phyloP scores from a whole-genome alignment of 2,797 vertebrate genomes.

The Ara ararauna region DNA sequence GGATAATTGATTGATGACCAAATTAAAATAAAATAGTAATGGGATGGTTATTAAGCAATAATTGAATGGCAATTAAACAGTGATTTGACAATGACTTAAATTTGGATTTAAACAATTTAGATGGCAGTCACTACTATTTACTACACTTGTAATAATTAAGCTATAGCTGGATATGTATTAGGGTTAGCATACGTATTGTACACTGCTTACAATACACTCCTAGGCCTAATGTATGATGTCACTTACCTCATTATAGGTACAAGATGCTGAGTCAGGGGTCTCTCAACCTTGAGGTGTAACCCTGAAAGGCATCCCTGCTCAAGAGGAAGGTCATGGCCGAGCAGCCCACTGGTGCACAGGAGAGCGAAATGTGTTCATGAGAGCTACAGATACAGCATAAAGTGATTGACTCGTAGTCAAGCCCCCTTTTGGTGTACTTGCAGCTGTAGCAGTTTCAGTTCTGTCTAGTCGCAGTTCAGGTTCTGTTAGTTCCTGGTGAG shows the following conservation, averaged over 20 bases:
- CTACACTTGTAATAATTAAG: neutral
- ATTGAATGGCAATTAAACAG: neutral
- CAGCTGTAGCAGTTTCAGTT: neutral
- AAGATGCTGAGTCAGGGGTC: neutral
- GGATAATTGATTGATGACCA: neutral
- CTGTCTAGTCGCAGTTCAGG: neutral
- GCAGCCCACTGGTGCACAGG: neutral
- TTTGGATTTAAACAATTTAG: neutral
- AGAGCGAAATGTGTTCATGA: neutral
- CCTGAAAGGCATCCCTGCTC: neutral
- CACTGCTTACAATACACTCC: neutral
- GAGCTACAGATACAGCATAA: neutral
- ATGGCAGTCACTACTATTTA: neutral
- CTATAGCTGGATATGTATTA: neutral
- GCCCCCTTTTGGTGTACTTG: neutral
- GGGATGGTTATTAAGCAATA: neutral
- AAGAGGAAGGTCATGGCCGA: rapidly evolving
- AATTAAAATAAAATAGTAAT: neutral
- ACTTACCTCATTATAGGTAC: neutral
- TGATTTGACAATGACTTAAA: neutral
- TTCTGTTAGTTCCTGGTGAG: neutral
- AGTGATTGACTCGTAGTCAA: rapidly evolving
- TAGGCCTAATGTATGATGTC: neutral
- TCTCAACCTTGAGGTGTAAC: neutral
- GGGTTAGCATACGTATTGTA: neutral